phyloP scores from a whole-genome alignment of 2,888 invertebrate genomes.

The Merodon equestris region DNA sequence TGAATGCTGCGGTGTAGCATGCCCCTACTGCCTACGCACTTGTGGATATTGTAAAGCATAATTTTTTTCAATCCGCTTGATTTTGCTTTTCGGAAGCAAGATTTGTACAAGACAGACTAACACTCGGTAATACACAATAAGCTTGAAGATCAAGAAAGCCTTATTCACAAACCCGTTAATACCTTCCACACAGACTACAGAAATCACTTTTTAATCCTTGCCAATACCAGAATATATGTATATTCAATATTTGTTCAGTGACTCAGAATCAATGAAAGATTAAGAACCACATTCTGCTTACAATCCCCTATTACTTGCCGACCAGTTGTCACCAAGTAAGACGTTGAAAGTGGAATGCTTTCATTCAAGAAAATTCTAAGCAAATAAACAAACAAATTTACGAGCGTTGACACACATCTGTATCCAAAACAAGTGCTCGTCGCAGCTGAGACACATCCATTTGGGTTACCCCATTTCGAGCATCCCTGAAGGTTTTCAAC shows the following conservation, averaged over 20 bases:
- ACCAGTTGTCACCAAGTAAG: conserved; percentile 13
- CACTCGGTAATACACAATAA: no score
- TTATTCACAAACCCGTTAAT: conserved; percentile 46
- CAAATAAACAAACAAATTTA: conserved; percentile 3
- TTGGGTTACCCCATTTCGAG: conserved; percentile 42
- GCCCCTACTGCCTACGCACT: no score
- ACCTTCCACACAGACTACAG: conserved; percentile 22
- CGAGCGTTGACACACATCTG: conserved; percentile 51
- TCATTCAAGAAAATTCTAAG: conserved; percentile 40
- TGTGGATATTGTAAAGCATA: no score
- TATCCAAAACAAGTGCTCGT: conserved; percentile 14
- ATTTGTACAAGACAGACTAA: no score
- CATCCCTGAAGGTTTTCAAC: conserved; percentile 51
- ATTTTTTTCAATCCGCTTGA: no score
- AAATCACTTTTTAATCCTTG: conserved; percentile 39
- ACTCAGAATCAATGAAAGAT: conserved; percentile 34
- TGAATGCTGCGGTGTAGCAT: no score
- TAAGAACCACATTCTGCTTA: not conserved
- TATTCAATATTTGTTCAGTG: conserved; percentile 37
- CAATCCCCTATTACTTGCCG: conserved; percentile 27
- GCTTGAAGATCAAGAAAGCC: no score
- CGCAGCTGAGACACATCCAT: conserved; percentile 25
- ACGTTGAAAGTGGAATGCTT: conserved; percentile 39
- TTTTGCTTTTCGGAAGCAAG: no score
- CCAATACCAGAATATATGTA: conserved; percentile 13